These are phyloP conservation scores for Phrynocephalus forsythii DNA, from an alignment of 2,797 vertebrate species.

Conservation along the genomic window DNA sequence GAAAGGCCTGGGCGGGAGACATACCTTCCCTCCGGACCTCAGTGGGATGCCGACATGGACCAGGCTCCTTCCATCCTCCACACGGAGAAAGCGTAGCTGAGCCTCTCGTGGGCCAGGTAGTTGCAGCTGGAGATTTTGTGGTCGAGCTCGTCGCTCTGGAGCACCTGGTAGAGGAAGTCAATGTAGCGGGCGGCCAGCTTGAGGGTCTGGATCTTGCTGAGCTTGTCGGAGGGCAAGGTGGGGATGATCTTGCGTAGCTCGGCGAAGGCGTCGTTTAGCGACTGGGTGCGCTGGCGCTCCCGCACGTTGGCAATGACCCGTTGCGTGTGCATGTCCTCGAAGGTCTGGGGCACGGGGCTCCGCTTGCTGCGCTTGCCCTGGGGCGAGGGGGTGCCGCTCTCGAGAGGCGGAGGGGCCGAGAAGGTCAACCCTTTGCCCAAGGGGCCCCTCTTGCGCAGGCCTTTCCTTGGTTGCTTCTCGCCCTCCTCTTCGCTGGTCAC, in stretches of 20 bases:
- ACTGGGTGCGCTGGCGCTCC: constrained; percentile 90
- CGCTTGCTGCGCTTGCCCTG: constrained; percentile 84
- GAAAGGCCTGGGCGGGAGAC: constrained; percentile 8
- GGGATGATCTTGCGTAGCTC: constrained; percentile 92
- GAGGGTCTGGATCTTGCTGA: constrained; percentile 95
- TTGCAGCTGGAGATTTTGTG: constrained; percentile 87
- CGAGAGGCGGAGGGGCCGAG: constrained; percentile 47
- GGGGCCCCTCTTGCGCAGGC: constrained; percentile 81
- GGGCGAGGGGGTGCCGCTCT: constrained; percentile 74
- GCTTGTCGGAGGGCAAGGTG: constrained; percentile 91
- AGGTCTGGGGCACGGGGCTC: constrained; percentile 77
- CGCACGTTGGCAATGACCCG: constrained; percentile 90
- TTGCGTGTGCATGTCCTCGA: constrained; percentile 87
- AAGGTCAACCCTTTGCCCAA: constrained; percentile 65
- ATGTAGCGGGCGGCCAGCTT: constrained; percentile 93
- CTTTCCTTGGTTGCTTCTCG: constrained; percentile 78
- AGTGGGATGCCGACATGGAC: constrained; percentile 92
- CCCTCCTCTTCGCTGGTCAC: constrained; percentile 81
- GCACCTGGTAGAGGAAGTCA: constrained; percentile 92
- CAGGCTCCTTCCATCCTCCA: constrained; percentile 97
- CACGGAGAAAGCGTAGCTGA: constrained; percentile 94
- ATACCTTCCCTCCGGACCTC: constrained; percentile 61
- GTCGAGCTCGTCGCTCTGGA: constrained; percentile 90
- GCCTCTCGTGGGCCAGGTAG: constrained; percentile 90
- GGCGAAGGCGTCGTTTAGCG: constrained; percentile 90